These are phyloP conservation scores for Hassar affinis DNA, from an alignment of 2,113 vertebrate species.

Conservation along the genomic window DNA sequence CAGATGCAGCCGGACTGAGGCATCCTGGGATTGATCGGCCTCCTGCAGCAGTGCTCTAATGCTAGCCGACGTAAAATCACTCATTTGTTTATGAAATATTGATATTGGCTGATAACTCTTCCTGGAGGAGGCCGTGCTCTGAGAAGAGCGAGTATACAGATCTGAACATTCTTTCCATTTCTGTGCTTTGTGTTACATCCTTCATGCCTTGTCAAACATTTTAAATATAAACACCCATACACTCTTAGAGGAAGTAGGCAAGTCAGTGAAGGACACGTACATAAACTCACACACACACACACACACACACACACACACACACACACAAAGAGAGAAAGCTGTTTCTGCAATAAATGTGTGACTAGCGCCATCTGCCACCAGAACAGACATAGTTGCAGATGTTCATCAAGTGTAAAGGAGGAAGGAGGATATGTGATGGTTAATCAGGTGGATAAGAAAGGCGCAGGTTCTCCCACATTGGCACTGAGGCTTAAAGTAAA, in stretches of 20 bases:
- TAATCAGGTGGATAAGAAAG: conserved; percentile 1
- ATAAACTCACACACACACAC: neutral
- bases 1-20: conserved; percentile 56
- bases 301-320: neutral
- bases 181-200: neutral
- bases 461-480: conserved; percentile 23
- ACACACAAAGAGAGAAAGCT: neutral
- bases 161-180: neutral
- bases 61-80: conserved; percentile 62
- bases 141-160: neutral
- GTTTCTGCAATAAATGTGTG: conserved; percentile 42
- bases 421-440: conserved; percentile 20
- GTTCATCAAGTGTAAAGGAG: neutral
- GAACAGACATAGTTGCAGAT: neutral
- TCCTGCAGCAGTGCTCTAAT: conserved; percentile 56
- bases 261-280: neutral
- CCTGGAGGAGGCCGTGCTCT: conserved; percentile 44
- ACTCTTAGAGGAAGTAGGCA: conserved; percentile 6
- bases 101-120: conserved; percentile 69
- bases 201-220: neutral
- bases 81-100: conserved; percentile 78
- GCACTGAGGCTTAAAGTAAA: conserved; percentile 58
- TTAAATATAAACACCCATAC: neutral
- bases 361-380: conserved; percentile 69
- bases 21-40: conserved; percentile 65